Percentiles rank a stretch among this genome's conserved stretches.
phyloP scores from a whole-genome alignment of 23 tunicate genomes.

The Phallusia fumigata region DNA sequence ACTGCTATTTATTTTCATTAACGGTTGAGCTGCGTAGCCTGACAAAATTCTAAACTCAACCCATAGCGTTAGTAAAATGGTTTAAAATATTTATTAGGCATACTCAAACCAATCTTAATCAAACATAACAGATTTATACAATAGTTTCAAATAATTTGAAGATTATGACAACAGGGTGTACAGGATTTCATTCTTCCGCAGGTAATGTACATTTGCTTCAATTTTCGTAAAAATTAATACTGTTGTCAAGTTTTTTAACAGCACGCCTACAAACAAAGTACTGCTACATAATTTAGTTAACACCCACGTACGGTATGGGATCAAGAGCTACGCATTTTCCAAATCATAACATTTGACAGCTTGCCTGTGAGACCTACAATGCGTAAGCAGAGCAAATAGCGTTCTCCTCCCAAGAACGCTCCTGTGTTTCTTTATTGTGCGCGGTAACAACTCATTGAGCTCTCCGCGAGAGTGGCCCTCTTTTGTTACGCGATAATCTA shows the following conservation, averaged over 20 bases:
- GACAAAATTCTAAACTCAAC: no score
- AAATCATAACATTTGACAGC: conserved; percentile 8
- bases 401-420: background rate
- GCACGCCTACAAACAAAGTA: background rate
- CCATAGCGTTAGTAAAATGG: background rate
- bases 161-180: no score
- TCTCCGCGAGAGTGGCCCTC: background rate
- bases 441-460: background rate
- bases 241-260: background rate
- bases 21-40: no score
- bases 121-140: background rate
- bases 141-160: background rate
- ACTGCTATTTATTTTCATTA: no score
- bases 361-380: background rate
- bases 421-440: background rate
- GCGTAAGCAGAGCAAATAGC: background rate
- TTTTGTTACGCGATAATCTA: conserved; percentile 7
- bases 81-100: background rate
- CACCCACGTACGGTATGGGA: no score
- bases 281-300: background rate
- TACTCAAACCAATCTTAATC: background rate
- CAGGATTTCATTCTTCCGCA: no score
- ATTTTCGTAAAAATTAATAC: no score
- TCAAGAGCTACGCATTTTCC: background rate
- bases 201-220: no score